Evolutionary conservation across 53 echinoderm and acorn worm species (phyloP).

Genomic region (Holothuria leucospilota): DNA sequence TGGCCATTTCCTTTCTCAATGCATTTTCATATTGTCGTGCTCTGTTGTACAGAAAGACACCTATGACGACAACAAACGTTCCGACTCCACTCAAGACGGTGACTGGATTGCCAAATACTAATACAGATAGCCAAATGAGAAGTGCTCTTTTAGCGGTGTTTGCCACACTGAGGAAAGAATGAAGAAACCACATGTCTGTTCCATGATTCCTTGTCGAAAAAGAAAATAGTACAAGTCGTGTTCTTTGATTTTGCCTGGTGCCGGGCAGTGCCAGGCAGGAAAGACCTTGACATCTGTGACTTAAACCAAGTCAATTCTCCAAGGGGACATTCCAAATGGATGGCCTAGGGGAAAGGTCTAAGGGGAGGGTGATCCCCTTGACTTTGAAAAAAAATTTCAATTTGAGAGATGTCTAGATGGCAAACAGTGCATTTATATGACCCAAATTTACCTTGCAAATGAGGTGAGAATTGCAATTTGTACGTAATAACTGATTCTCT

Average conservation of each 20-base stretch:
- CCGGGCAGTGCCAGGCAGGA: background rate
- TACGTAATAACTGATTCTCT: too few species aligned
- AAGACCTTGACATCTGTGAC: background rate
- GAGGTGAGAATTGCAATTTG: too few species aligned
- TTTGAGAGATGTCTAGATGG: too few species aligned
- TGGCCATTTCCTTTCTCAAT: too few species aligned
- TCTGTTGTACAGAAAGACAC: constrained; percentile 95
- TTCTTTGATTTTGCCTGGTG: background rate
- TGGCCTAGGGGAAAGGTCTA: too few species aligned
- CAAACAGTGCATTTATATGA: too few species aligned
- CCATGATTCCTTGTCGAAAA: background rate
- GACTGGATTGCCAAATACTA: constrained; percentile 89
- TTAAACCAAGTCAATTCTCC: too few species aligned
- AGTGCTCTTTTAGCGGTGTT: constrained; percentile 96
- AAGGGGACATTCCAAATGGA: too few species aligned
- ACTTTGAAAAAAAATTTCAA: too few species aligned
- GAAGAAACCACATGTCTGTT: background rate
- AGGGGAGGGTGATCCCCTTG: too few species aligned
- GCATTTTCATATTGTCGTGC: constrained; percentile 80
- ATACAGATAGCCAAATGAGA: constrained; percentile 94
- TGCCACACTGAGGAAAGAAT: constrained; percentile 71
- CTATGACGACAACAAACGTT: constrained; percentile 87
- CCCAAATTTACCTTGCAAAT: too few species aligned
- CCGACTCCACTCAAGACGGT: constrained; percentile 92
- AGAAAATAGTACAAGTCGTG: background rate